Evolutionary conservation across 2,888 invertebrate species (phyloP).

Genomic region (Phaedon cochleariae): DNA sequence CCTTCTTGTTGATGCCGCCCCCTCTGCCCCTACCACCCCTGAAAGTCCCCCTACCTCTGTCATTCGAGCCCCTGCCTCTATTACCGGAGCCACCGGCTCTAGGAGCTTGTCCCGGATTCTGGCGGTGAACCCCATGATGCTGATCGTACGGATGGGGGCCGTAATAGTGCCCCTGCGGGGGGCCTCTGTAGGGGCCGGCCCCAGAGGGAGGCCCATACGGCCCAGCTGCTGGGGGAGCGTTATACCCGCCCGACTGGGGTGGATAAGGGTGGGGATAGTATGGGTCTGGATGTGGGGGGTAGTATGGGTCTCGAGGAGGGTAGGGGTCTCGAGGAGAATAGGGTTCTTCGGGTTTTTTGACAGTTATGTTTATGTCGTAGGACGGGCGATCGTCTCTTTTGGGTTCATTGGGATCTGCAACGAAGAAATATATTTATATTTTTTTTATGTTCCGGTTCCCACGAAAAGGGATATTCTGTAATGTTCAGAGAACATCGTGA

Average conservation of each 20-base stretch:
- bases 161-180: neutral
- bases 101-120: neutral
- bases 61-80: constrained; percentile 4
- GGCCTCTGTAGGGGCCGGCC: neutral
- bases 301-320: neutral
- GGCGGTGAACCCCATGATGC: constrained; percentile 4
- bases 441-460: too few relatives aligned
- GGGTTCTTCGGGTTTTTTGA: neutral
- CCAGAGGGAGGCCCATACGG: neutral
- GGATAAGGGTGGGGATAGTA: neutral
- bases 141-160: neutral
- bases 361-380: constrained; percentile 9
- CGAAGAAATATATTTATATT: too few relatives aligned
- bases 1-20: constrained; percentile 17
- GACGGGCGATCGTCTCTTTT: neutral
- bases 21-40: neutral
- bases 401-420: constrained; percentile 11
- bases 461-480: too few relatives aligned
- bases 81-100: neutral
- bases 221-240: neutral
- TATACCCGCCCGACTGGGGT: neutral
- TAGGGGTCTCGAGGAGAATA: neutral
- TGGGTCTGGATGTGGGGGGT: neutral
- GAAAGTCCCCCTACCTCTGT: constrained; percentile 3
- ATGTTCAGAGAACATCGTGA: too few relatives aligned